A percentile compares a stretch with the other conserved stretches of the same genome.
Evolutionary conservation across 2,888 invertebrate genomes (phyloP).

Genomic region (Chaetoderma sp.): DNA sequence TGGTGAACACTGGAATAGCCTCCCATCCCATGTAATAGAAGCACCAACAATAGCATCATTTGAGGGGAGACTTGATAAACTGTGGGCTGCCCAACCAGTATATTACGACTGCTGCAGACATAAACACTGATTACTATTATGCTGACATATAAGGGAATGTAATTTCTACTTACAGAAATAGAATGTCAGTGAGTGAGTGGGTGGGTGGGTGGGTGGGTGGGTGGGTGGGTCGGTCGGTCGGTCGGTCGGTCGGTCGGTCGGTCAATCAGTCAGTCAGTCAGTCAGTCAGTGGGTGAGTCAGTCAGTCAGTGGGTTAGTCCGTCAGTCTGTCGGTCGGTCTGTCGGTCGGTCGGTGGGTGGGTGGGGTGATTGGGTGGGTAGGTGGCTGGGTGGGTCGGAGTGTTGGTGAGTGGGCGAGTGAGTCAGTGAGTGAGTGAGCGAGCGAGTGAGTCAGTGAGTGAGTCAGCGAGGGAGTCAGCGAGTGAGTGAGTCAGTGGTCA

Average conservation of each 20-base stretch:
- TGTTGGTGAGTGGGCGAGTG: too few relatives aligned
- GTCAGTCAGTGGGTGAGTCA: too few relatives aligned
- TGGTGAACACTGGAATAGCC: background rate
- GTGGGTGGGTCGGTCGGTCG: too few relatives aligned
- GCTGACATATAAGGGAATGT: conserved; percentile 9
- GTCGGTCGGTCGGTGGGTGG: background rate
- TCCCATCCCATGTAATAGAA: too few relatives aligned
- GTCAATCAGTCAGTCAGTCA: too few relatives aligned
- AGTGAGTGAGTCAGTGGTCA: background rate
- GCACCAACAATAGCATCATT: too few relatives aligned
- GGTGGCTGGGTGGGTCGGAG: background rate
- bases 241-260: too few relatives aligned
- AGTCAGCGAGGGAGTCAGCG: background rate
- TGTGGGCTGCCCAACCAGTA: conserved; percentile 11
- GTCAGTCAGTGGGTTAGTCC: too few relatives aligned
- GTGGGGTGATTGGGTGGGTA: background rate
- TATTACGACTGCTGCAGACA: conserved; percentile 7
- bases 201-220: too few relatives aligned
- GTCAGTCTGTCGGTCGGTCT: too few relatives aligned
- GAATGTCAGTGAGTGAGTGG: background rate
- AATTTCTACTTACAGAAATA: background rate
- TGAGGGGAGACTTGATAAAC: too few relatives aligned
- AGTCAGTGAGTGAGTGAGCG: background rate
- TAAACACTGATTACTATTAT: too few relatives aligned
- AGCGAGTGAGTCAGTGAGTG: background rate